phyloP scores from a whole-genome alignment of 2,888 invertebrate genomes.

The Pandemis heparana region DNA sequence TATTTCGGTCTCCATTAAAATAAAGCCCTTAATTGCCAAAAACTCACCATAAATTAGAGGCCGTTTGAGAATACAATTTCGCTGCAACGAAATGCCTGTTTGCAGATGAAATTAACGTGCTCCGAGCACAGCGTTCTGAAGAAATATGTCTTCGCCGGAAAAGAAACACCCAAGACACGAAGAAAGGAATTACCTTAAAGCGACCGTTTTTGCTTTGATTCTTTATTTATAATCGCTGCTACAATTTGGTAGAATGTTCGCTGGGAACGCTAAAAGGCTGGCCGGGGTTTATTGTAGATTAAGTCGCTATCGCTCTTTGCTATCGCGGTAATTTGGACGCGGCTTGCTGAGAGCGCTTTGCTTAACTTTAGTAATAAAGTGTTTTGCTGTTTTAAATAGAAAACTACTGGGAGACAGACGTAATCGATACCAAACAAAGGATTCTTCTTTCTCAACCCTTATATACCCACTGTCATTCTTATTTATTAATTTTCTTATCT shows the following conservation, averaged over 20 bases:
- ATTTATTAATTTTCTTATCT: no score
- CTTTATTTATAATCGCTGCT: constrained; percentile 32
- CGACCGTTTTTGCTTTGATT: constrained; percentile 25
- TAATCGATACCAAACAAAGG: no score
- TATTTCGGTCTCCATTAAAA: constrained; percentile 14
- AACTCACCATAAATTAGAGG: constrained; percentile 20
- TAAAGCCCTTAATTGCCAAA: constrained; percentile 17
- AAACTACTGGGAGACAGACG: no score
- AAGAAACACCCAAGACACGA: constrained; percentile 17
- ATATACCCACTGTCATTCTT: no score
- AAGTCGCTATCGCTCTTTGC: constrained; percentile 19
- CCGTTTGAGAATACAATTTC: constrained; percentile 16
- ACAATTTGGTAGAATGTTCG: constrained; percentile 16
- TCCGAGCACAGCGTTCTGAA: background rate
- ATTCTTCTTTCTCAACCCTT: no score
- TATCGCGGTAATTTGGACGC: constrained; percentile 23
- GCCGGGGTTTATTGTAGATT: constrained; percentile 29
- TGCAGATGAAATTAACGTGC: constrained; percentile 14
- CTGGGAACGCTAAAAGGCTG: constrained; percentile 28
- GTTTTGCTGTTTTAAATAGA: no score
- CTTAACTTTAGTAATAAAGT: background rate
- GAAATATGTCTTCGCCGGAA: constrained; percentile 21
- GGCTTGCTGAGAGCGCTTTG: background rate
- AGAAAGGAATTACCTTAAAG: constrained; percentile 22
- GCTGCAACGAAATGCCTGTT: constrained; percentile 19